Base-by-base conservation (phyloP, 64 coral and sea anemone species). In the Hydrozoanthus tunicans region DNA sequence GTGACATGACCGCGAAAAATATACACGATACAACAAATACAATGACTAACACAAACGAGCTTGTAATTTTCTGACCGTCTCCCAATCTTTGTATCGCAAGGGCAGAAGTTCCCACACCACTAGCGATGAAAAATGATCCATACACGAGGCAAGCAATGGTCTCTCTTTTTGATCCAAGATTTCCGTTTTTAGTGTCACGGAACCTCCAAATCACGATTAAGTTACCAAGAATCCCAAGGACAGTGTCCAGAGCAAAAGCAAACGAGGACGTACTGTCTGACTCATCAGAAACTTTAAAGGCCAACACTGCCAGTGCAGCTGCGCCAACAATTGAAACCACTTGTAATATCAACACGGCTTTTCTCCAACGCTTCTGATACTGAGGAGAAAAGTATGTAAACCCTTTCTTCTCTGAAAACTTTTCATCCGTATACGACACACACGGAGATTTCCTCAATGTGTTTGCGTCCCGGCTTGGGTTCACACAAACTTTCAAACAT, bases 361-460 rank as follows among this genome's bases (percentile, higher is more conserved):
- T 88, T 73, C 84, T 61, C 84, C 84, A 88, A 6, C 69, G 84
- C 23, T 15, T 6, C 53, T 70, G 43, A 11, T 74, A 74, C 24
- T 88, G 84, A 6, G 25, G 11, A 3, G 56, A 73, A 8, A 32
- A 14, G 20, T 43, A 43, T 43, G 13, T 6, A 13, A 9, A 25
- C 26, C 7, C 13, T 32, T 88, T 55, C 25, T 70, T 9, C 6
- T 7, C 25, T 75, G 55, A 23, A 73, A 88, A 88, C 54, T 88
- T 60, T 73, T 88, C 84, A 75, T 88, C 84, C n/a, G 56, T 88
- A 25, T 88, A 88, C 14, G 84, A 88, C 14, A 88, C 56, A 17
- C 84, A 88, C 3, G 84, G 84, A 59, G 6, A 88, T 26, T 74
- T 88, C 9, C 53, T 15, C 5, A 7, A 61, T 3, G 84, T 88